Evolutionary conservation across 2,113 vertebrate genomes (phyloP), one percentile per base, ranked within the genome.

Genomic region (Pteruthius melanotis): DNA sequence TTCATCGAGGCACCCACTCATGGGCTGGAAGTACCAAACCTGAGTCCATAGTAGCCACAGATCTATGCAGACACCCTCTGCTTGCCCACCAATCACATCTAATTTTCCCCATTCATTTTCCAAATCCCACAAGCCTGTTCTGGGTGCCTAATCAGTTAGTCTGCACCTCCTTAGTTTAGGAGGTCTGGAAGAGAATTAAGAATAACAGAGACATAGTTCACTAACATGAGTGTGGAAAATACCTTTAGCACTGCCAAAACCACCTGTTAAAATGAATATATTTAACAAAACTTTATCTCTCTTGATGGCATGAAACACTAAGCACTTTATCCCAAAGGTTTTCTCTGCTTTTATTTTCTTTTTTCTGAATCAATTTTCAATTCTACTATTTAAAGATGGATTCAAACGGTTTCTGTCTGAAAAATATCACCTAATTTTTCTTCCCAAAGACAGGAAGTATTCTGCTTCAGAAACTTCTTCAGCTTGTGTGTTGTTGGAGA

Each of bases 331-430:
- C 83, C 85, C 78, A 94, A 91, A 95, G 71, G 23, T 60, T 97
- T 92, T 53, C 52, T 92, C 56, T 59, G 60, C 54, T 50, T 45
- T 97, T 45, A 6, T 61, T 31, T 52, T 53, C 86, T 89, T 52
- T 93, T 96, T 91, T 17, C 33, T 78, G 71, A 56, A 50, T 85
- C 56, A 52, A 22, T 93, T 97, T 92, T 70, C 53, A 70, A 53
- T 83, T 94, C 82, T 92, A 66, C 39, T 91, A 82, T 87, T 97
- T 97, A 94, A 96, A 96, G 65, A 91, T 45, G 39, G 45, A 49
- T 91, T 75, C 54, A 77, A 81, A 93, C 53, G 92, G 66, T 93
- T 96, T 92, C 81, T 93, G 78, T 84, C 80, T 52, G 28, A 61
- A 15, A 92, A 75, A 44, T 22, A 52, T 39, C 45, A 42, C 44